Base-by-base conservation (phyloP, 2,888 invertebrate genomes). In the Papilio gigon region DNA sequence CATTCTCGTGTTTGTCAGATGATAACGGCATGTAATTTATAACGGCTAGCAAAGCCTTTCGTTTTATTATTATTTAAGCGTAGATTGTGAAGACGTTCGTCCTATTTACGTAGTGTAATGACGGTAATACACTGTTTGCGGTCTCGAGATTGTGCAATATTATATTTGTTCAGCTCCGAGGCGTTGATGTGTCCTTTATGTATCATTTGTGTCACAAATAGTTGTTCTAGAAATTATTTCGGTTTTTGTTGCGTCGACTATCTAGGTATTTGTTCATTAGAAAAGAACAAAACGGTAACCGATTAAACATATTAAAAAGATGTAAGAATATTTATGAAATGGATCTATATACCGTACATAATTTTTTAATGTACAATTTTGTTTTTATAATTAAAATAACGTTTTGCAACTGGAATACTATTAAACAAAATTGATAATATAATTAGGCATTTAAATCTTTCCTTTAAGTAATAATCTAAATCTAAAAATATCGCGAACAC, bases 51-150 rank as follows among this genome's bases (percentile, higher is more conserved):
- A 84, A 85, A 87, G 87, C 83, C 83, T 84, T 81, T 81, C 80
- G 78, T 77, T 88, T 87, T 88, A 88, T 83, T 84, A 86, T 86
- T 84, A 85, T 87, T 87, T 87, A 86, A 87, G 86, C 84, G 83
- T 82, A 84, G 83, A 86, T 85, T 85, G 85, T 81, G 77, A 76
- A 80, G 81, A 80, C 78, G 63, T 50, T 78, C 77, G 81, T 78
- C 79, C 81, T 85, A 86, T 88, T 88, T 88, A 82, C 79, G 73
- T 72, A 79, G 73, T 78, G 76, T 82, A 78, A 79, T 78, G 77
- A 75, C 71, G 70, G 73, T 75, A 74, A 71, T 72, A 75, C 73
- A 69, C 67, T 76, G 77, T 82, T 78, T 79, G 80, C 82, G 85
- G 83, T 83, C 83, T 80, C 75, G 75, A 81, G 78, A 81, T 87